Evolutionary conservation across 2,113 vertebrate genomes (phyloP).

Genomic region (Oenanthe melanoleuca): DNA sequence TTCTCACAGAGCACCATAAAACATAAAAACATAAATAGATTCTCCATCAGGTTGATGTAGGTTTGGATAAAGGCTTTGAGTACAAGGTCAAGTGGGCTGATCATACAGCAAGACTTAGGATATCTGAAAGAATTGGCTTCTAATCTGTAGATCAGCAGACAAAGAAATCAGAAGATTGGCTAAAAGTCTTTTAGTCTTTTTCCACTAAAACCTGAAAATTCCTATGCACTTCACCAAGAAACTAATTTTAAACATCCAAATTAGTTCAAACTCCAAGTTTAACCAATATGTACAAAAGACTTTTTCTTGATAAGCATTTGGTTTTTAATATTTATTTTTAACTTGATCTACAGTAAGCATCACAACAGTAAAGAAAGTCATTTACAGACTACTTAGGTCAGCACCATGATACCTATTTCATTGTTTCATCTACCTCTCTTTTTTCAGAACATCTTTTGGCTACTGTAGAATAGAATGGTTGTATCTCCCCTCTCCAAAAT

Average conservation of each 20-base stretch:
- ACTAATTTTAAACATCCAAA: neutral
- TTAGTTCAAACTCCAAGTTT: neutral
- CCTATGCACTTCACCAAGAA: neutral
- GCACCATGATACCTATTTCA: neutral
- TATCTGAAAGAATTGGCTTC: neutral
- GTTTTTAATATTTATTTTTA: neutral
- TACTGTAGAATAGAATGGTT: neutral
- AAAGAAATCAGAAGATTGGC: neutral
- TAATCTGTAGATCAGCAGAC: neutral
- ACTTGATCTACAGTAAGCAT: neutral
- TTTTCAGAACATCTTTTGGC: neutral
- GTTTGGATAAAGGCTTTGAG: neutral
- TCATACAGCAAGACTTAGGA: neutral
- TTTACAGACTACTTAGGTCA: neutral
- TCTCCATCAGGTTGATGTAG: neutral
- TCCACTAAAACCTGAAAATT: neutral
- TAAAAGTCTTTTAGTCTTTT: neutral
- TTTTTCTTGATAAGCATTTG: neutral
- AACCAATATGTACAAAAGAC: neutral
- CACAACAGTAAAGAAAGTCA: neutral
- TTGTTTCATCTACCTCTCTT: neutral
- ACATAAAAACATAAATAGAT: neutral
- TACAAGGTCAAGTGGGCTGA: neutral
- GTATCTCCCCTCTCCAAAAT: neutral
- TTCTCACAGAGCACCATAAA: neutral